Percentiles rank a stretch among this genome's conserved stretches.
phyloP scores from a whole-genome alignment of 2,888 invertebrate genomes.

The Entomobrya proxima region DNA sequence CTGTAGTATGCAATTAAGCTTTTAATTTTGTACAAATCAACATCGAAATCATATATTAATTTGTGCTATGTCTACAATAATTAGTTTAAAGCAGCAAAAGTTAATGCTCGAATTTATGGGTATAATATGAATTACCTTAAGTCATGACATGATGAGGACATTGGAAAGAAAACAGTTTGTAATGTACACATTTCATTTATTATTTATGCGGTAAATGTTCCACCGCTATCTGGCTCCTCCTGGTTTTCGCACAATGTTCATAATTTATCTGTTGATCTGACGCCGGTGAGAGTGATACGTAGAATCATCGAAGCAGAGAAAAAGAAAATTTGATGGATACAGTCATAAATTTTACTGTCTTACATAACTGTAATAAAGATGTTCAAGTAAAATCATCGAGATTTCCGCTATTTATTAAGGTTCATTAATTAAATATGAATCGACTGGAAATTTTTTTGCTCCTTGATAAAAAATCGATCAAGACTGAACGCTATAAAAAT shows the following conservation, averaged over 20 bases:
- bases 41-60: too few species aligned
- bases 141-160: too few species aligned
- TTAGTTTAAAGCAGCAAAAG: too few species aligned
- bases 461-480: too few species aligned
- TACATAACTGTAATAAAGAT: background rate
- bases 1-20: too few species aligned
- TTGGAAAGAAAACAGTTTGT: too few species aligned
- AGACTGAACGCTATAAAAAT: background rate
- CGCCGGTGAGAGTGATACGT: slow-evolving; percentile 13
- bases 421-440: too few species aligned
- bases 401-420: slow-evolving; percentile 5
- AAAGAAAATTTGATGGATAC: background rate
- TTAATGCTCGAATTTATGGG: too few species aligned
- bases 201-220: background rate
- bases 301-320: background rate
- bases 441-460: too few species aligned
- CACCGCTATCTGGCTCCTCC: background rate
- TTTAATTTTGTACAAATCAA: too few species aligned
- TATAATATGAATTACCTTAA: too few species aligned
- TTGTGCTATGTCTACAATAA: too few species aligned
- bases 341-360: slow-evolving; percentile 11
- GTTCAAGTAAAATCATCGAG: background rate
- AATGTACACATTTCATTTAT: background rate
- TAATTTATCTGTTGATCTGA: background rate
- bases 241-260: background rate